Evolutionary conservation across 2,888 invertebrate species (phyloP), one percentile per base, ranked within the genome.

Genomic region (Aspidiotus destructor): DNA sequence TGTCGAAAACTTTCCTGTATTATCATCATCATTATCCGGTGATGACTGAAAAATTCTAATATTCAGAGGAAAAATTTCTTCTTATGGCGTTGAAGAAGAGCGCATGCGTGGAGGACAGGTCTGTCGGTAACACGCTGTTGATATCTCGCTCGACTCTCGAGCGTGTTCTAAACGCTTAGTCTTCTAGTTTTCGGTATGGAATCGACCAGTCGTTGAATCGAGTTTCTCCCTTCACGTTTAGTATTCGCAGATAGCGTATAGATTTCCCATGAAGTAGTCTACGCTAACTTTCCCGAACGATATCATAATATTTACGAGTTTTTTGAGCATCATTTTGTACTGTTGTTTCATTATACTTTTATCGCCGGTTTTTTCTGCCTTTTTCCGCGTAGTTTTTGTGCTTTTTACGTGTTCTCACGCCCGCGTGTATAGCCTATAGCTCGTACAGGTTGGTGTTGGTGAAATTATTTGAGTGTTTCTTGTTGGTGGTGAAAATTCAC

Each of bases 261-360:
- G 65, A 65, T 65, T 65, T 58, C 65, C 65, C 28, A 58, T 65
- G 65, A 42, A 44, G 65, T 65, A 65, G 65, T 65, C 65, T 65
- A 40, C 65, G 65, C 65, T 65, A 65, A 60, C 65, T 65, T 58
- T 42, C n/a, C 28, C 13, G 7, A 60, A 60, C 11, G 17, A 41
- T 48, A n/a, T 48, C 5, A 5, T 5, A 1, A 28, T 28, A 28
- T 54, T 54, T 54, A 9, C 15, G 8, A 54, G 17, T 16, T 16
- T n/a, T 16, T 16, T 2, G n/a, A 54, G n/a, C 10, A 15, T 11
- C 44, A 9, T 44, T 62, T 62, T 48, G 1, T 62, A 62, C 13
- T n/a, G 15, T 41, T 64, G 41, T 10, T 16, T 54, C 9, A 54
- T 41, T 64, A 48, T 52, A 62, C 41, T 28, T 55, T 17, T 15